Evolutionary conservation across 2,797 vertebrate species (phyloP), one percentile per base, ranked within the genome.

Genomic region (Malacoraja senta): DNA sequence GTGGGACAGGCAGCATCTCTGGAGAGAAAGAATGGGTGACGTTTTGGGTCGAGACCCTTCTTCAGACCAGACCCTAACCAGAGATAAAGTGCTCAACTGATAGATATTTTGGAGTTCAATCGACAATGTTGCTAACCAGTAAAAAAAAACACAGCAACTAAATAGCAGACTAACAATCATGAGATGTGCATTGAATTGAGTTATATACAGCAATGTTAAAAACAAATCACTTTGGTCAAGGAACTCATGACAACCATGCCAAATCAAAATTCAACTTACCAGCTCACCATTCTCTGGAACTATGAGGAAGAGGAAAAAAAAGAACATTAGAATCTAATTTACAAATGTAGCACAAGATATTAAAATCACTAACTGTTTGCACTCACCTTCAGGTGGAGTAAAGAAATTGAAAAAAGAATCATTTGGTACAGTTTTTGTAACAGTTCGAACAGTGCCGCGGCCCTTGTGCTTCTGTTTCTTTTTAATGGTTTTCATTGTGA

Each of bases 391-490:
- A 95, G 99, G 99, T 38, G 99, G 99, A 93, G 96, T 97, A 96
- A 99, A 99, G 96, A 99, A 99, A 95, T 99, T 99, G 96, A 99
- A 99, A 96, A 99, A 99, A 71, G 99, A 99, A 94, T 99, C 99
- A 80, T 99, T 99, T 88, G 98, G 99, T 95, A 99, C 98, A 0
- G 98, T 99, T 96, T 99, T 99, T 95, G 98, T 99, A 96, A 99
- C 98, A 0, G 98, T 99, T 95, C 98, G 96, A 95, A 99, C 98
- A 58, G 98, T 99, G 93, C 99, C 99, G 0, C 98, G 98, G 15
- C 99, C 98, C 98, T 99, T 99, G 96, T 99, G 99, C 95, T 99
- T 99, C 96, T 99, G 99, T 94, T 99, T 99, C 97, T 99, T 99
- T 95, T 99, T 99, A 96, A 99, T 99, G 0, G 98, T 99, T 97